These are phyloP conservation scores for Erynnis tages DNA, from an alignment of 2,888 invertebrate species.

Conservation along the genomic window DNA sequence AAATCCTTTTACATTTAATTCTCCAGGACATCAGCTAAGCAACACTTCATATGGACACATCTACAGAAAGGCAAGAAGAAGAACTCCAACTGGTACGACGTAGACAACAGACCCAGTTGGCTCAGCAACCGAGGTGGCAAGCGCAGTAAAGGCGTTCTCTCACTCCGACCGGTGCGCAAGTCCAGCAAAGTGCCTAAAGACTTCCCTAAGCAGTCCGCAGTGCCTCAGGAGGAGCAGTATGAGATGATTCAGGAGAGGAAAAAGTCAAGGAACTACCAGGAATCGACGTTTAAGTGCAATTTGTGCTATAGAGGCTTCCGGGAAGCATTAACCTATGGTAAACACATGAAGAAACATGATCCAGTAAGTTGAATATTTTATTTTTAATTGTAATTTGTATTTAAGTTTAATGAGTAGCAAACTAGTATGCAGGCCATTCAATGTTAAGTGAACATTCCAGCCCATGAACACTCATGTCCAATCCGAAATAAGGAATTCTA, in stretches of 20 bases:
- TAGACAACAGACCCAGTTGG: constrained; percentile 47
- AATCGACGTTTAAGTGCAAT: constrained; percentile 59
- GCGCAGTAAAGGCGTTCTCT: constrained; percentile 33
- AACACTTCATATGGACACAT: constrained; percentile 61
- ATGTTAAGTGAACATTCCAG: too few relatives aligned
- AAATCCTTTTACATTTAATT: background rate
- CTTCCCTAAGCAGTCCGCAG: constrained; percentile 53
- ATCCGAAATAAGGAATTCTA: too few relatives aligned
- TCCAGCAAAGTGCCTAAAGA: constrained; percentile 51
- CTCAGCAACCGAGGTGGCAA: constrained; percentile 46
- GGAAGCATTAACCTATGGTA: constrained; percentile 51
- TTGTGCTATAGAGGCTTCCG: constrained; percentile 64
- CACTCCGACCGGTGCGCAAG: constrained; percentile 43
- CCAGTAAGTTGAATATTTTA: constrained; percentile 47
- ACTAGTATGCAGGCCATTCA: too few relatives aligned
- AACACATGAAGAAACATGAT: constrained; percentile 72
- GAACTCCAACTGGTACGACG: constrained; percentile 48
- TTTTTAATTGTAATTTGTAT: too few relatives aligned
- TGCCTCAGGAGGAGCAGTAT: constrained; percentile 65
- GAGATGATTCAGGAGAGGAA: constrained; percentile 51
- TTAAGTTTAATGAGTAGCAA: too few relatives aligned
- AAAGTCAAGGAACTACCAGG: constrained; percentile 57
- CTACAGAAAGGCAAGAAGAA: constrained; percentile 50
- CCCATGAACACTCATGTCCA: too few relatives aligned
- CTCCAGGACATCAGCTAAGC: constrained; percentile 61